Conservation (phyloP, 2,888 invertebrate species). For the Pristionchus japonicus region DNA sequence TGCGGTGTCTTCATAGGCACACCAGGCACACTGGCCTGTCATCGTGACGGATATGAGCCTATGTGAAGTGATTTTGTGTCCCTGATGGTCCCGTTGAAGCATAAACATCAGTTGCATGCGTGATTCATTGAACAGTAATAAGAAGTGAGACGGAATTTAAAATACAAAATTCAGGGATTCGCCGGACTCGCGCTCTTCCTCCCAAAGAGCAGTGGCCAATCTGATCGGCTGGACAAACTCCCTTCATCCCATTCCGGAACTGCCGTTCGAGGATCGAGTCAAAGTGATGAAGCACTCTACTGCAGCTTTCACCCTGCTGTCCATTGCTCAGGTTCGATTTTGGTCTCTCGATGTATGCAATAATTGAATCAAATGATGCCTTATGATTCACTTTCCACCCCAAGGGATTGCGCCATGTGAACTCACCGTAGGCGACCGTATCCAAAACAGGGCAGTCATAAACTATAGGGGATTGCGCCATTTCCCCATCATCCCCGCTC, state of each 20-base stretch:
- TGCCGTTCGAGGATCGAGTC: constrained; percentile 71
- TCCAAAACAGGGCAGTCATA: background rate
- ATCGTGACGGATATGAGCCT: too few species aligned
- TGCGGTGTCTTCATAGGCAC: background rate
- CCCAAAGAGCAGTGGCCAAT: constrained; percentile 63
- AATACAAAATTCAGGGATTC: constrained; percentile 39
- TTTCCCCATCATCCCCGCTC: background rate
- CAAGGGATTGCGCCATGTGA: background rate
- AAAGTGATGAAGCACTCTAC: constrained; percentile 63
- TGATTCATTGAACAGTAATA: too few species aligned
- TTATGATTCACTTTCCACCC: background rate
- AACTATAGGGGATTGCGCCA: background rate
- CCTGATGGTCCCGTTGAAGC: too few species aligned
- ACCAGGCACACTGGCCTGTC: background rate
- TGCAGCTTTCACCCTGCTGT: constrained; percentile 68
- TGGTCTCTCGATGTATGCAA: background rate
- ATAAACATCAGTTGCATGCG: too few species aligned
- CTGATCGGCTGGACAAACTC: constrained; percentile 71
- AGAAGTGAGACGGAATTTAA: too few species aligned
- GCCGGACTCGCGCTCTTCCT: constrained; percentile 5
- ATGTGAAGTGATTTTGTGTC: too few species aligned
- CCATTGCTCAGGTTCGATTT: constrained; percentile 45
- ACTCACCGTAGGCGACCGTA: background rate
- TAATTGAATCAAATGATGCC: background rate
- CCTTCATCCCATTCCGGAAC: constrained; percentile 70